Evolutionary conservation across 1,140 invertebrate genomes (phyloP).

Genomic region (Acyrthosiphon pisum): DNA sequence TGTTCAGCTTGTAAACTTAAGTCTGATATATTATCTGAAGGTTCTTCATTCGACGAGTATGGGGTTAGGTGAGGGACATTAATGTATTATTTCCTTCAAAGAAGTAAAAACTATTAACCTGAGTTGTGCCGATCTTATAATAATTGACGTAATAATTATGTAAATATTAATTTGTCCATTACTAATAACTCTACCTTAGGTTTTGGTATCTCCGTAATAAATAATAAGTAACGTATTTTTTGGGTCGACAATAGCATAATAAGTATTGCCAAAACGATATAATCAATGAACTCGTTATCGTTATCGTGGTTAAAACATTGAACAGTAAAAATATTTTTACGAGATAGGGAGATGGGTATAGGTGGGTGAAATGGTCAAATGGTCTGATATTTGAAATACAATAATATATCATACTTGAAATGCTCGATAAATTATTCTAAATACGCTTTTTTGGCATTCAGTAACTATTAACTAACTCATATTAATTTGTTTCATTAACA

Average conservation of each 20-base stretch:
- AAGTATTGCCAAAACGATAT: too few species aligned
- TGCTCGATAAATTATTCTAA: neutral
- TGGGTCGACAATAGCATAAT: too few species aligned
- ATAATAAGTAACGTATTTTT: too few species aligned
- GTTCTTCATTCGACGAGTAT: neutral
- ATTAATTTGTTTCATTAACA: neutral
- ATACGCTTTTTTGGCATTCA: neutral
- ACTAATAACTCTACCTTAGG: too few species aligned
- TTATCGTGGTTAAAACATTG: neutral
- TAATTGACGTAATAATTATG: too few species aligned
- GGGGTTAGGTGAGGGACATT: neutral
- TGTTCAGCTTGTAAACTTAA: neutral
- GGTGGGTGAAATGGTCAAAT: neutral
- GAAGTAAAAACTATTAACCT: too few species aligned
- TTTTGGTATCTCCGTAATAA: too few species aligned
- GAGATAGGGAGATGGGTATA: neutral
- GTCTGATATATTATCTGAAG: neutral
- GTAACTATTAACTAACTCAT: neutral
- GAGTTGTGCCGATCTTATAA: too few species aligned
- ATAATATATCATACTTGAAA: neutral
- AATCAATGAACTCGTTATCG: neutral
- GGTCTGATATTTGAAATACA: neutral
- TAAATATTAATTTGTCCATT: too few species aligned
- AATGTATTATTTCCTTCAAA: too few species aligned
- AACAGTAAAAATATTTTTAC: neutral